Evolutionary conservation across 2,888 invertebrate species (phyloP).

Genomic region (Drosophila antonietae): DNA sequence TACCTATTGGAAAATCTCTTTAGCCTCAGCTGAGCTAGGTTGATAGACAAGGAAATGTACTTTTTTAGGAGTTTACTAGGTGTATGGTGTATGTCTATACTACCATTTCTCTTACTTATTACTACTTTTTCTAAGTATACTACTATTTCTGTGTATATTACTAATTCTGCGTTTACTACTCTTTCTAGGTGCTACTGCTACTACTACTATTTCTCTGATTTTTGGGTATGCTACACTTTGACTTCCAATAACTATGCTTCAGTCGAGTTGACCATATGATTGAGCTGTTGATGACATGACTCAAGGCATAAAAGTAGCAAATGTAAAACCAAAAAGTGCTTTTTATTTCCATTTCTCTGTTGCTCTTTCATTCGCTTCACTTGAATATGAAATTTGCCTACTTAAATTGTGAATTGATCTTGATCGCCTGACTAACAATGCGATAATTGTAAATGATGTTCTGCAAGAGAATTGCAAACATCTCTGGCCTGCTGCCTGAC

Average conservation of each 20-base stretch:
- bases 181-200: no score
- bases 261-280: no score
- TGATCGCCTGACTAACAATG: conserved; percentile 34
- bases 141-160: background rate
- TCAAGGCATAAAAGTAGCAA: no score
- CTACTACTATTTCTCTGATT: background rate
- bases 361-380: background rate
- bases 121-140: background rate
- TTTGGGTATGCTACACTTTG: no score
- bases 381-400: background rate
- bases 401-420: conserved; percentile 14
- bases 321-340: background rate
- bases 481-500: conserved; percentile 2
- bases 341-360: background rate
- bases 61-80: background rate
- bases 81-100: background rate
- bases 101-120: background rate
- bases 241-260: no score
- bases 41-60: background rate
- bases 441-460: conserved; percentile 50
- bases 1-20: background rate
- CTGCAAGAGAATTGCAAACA: background rate
- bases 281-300: no score
- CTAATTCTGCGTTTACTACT: background rate
- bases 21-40: no score